Base-by-base conservation (phyloP, 2,888 invertebrate species). In the Branchellion lobata region DNA sequence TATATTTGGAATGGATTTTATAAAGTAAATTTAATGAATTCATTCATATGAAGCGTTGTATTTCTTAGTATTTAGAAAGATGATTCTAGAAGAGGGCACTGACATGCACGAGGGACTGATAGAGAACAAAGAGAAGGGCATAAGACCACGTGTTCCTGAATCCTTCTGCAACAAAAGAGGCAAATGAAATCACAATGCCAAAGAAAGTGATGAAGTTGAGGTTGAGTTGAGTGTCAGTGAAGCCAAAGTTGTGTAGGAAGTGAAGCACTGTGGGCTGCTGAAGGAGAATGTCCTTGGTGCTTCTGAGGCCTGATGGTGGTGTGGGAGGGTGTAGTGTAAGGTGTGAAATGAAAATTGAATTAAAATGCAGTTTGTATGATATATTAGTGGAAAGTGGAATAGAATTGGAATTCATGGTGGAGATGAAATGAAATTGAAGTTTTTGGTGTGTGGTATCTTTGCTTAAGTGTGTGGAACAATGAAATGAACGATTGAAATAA, bases 261-360 rank as follows among this genome's bases (percentile, higher is more conserved):
- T 92, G 92, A 61, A 92, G 86, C 69, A 92, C 86, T 0, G 91
- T 91, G 5, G 92, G 92, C 84, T 91, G 91, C n/a, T 84, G 85
- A 27, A 84, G 83, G 36, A 85, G 68, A 47, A 86, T 80, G 27
- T 87, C 86, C 33, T 84, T 81, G 82, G 81, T 21, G 27, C 40
- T 74, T 31, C 47, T 36, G 0, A 78, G 47, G 29, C 27, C 81
- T 80, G 72, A 8, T 1, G 1, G n/a, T n/a, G n/a, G n/a, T n/a
- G n/a, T n/a, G n/a, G n/a, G n/a, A n/a, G n/a, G n/a, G n/a, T n/a
- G n/a, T n/a, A n/a, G n/a, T n/a, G n/a, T n/a, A n/a, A n/a, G n/a
- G n/a, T n/a, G n/a, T n/a, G n/a, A n/a, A n/a, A n/a, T n/a, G n/a
- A n/a, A n/a, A n/a, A n/a, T n/a, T n/a, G n/a, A n/a, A n/a, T 36